These are phyloP conservation scores for Pantelozetes paolii DNA, from an alignment of 2,888 invertebrate genomes.

Conservation along the genomic window DNA sequence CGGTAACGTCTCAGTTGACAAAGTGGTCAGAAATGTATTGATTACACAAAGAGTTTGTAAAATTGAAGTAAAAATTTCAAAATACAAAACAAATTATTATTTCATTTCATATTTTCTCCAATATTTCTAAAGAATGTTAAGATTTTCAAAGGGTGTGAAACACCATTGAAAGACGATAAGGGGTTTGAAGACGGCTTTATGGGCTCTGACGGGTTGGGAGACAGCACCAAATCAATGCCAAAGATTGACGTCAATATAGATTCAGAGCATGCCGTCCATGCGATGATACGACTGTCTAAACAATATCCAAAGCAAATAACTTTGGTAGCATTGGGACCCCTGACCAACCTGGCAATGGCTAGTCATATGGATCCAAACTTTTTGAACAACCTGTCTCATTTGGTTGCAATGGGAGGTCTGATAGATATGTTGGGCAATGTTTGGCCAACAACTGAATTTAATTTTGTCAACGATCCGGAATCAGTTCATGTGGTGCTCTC, in stretches of 20 bases:
- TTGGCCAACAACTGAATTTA: conserved; percentile 67
- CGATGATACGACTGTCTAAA: conserved; percentile 47
- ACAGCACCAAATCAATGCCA: conserved; percentile 45
- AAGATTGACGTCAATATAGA: conserved; percentile 46
- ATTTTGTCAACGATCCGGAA: conserved; percentile 72
- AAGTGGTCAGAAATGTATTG: conserved; percentile 66
- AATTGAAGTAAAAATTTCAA: neutral
- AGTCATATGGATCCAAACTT: conserved; percentile 53
- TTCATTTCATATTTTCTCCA: neutral
- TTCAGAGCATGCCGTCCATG: conserved; percentile 48
- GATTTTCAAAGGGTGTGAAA: conserved; percentile 14
- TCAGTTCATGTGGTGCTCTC: conserved; percentile 68
- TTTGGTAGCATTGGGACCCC: conserved; percentile 51
- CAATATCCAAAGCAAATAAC: conserved; percentile 50
- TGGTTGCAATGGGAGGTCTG: conserved; percentile 48
- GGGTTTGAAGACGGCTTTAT: conserved; percentile 49
- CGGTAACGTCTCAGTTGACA: conserved; percentile 68
- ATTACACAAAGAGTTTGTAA: conserved; percentile 44
- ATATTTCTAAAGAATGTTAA: neutral
- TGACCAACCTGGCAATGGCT: conserved; percentile 55
- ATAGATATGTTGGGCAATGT: conserved; percentile 58
- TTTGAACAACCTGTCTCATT: conserved; percentile 45
- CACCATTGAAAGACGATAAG: conserved; percentile 49
- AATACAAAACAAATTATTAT: neutral
- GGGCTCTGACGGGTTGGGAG: conserved; percentile 46